Evolutionary conservation across 2,888 invertebrate species (phyloP).

Genomic region (Cosmia trapezina): DNA sequence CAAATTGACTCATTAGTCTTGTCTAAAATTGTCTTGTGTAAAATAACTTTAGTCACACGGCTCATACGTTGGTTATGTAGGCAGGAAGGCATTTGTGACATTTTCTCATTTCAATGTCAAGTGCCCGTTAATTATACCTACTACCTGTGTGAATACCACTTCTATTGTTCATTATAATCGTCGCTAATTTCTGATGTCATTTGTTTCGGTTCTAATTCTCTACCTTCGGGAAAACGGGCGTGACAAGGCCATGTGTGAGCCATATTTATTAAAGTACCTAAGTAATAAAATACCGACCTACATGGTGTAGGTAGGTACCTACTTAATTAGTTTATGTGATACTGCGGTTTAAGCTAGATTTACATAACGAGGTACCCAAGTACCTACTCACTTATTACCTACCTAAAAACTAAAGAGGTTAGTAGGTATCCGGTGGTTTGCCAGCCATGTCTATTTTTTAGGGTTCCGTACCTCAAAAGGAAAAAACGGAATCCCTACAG

Average conservation of each 20-base stretch:
- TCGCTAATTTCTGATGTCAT: conserved; percentile 69
- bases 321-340: neutral
- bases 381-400: neutral
- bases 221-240: conserved; percentile 47
- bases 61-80: neutral
- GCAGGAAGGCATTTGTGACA: conserved; percentile 38
- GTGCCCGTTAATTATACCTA: conserved; percentile 37
- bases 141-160: conserved; percentile 62
- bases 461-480: no score
- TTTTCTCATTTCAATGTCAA: conserved; percentile 68
- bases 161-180: conserved; percentile 80
- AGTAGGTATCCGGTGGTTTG: neutral
- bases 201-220: conserved; percentile 41
- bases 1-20: conserved; percentile 11
- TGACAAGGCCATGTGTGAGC: conserved; percentile 44
- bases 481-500: no score
- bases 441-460: no score
- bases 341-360: neutral
- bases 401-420: neutral
- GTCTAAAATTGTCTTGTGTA: conserved; percentile 14
- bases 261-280: neutral
- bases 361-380: neutral
- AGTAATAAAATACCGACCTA: neutral
- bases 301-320: neutral
- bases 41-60: conserved; percentile 9